These are phyloP conservation scores for Sebastes itinus DNA, from an alignment of 2,797 vertebrate genomes.

Conservation along the genomic window DNA sequence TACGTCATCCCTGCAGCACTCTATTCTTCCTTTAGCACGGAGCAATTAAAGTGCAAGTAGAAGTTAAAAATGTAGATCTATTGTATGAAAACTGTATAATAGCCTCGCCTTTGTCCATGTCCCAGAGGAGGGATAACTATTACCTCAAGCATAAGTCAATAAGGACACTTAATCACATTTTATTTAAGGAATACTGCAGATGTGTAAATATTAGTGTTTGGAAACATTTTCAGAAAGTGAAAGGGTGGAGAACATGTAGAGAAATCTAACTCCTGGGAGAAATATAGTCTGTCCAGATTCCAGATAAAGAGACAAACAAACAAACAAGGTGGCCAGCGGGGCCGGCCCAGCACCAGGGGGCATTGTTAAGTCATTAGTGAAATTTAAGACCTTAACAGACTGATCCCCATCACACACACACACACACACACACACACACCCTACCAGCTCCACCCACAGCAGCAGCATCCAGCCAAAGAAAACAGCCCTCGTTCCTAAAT, in stretches of 20 bases:
- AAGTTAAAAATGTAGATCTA: neutral
- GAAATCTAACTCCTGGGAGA: slow-evolving; percentile 46
- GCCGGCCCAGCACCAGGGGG: slow-evolving; percentile 72
- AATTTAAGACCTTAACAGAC: slow-evolving; percentile 77
- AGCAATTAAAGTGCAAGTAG: neutral
- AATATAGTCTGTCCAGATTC: slow-evolving; percentile 57
- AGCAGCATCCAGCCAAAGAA: slow-evolving; percentile 68
- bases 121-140: slow-evolving; percentile 4
- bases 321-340: slow-evolving; percentile 67
- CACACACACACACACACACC: neutral
- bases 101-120: neutral
- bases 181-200: slow-evolving; percentile 37
- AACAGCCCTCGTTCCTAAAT: slow-evolving; percentile 68
- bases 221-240: slow-evolving; percentile 43
- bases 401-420: slow-evolving; percentile 21
- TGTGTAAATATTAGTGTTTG: slow-evolving; percentile 53
- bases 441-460: slow-evolving; percentile 44
- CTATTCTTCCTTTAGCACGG: neutral
- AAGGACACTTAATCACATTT: slow-evolving; percentile 18
- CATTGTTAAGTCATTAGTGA: slow-evolving; percentile 85
- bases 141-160: slow-evolving; percentile 8
- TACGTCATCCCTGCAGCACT: no score
- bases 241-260: neutral
- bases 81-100: neutral
- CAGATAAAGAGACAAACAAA: slow-evolving; percentile 75